phyloP scores from a whole-genome alignment of 2,888 invertebrate species.

The Pristionchus entomophagus region DNA sequence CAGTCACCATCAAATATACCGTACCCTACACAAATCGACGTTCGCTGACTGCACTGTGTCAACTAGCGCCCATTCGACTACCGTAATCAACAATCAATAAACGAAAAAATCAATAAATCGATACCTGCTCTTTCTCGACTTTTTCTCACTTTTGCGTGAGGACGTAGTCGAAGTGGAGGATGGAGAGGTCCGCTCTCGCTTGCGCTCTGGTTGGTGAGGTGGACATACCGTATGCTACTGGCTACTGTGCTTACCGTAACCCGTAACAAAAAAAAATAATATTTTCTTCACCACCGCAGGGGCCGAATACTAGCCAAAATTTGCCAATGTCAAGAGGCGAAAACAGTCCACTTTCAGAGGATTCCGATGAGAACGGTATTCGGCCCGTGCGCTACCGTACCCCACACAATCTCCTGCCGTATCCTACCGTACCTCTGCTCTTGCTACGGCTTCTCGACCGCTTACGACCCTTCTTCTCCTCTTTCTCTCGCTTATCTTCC shows the following conservation, averaged over 20 bases:
- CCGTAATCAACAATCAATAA: background rate
- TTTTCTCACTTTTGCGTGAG: constrained; percentile 38
- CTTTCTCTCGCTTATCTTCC: background rate
- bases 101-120: background rate
- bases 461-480: constrained; percentile 36
- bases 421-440: constrained; percentile 42
- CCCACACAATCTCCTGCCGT: background rate
- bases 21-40: background rate
- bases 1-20: background rate
- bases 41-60: background rate
- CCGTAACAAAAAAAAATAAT: no score
- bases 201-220: constrained; percentile 4
- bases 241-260: background rate
- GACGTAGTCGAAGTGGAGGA: background rate
- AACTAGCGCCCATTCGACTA: background rate
- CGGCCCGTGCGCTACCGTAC: background rate
- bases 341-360: no score
- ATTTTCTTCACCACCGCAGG: no score
- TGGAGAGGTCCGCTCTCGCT: constrained; percentile 22
- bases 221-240: background rate
- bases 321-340: no score
- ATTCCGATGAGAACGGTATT: no score
- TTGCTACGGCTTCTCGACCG: constrained; percentile 30
- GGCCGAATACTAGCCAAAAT: no score
- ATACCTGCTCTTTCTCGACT: constrained; percentile 40